Conservation (phyloP, 2,113 vertebrate species). For the Potamarius usumacintae region DNA sequence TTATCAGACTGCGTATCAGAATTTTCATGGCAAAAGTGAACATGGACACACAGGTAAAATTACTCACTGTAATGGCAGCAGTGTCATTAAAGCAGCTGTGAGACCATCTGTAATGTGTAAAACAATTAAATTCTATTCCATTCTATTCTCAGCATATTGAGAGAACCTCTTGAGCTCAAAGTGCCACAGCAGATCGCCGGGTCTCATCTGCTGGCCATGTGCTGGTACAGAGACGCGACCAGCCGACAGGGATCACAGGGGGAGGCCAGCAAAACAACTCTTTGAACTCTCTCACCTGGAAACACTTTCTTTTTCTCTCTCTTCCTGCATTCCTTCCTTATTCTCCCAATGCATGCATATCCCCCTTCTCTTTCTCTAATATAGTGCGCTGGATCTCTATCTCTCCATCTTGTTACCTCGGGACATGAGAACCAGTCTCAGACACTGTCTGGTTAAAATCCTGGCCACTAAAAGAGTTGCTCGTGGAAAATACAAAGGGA, state of each 20-base stretch:
- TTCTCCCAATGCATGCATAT: constrained; percentile 4
- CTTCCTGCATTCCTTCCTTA: constrained; percentile 35
- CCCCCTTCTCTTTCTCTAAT: constrained; percentile 5
- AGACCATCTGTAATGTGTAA: not conserved
- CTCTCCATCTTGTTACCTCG: constrained; percentile 51
- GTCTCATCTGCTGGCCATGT: constrained; percentile 42
- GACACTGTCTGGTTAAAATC: constrained; percentile 14
- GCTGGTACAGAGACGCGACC: constrained; percentile 18
- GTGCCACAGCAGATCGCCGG: not conserved
- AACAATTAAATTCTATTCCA: not conserved
- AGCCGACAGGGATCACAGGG: constrained; percentile 6
- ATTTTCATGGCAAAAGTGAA: not conserved
- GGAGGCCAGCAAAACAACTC: constrained; percentile 44
- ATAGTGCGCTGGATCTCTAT: not conserved
- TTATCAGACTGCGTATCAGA: not conserved
- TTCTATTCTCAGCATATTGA: not conserved
- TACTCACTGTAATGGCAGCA: not conserved
- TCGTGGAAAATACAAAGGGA: constrained; percentile 10
- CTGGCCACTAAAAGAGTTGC: not conserved
- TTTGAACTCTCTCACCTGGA: constrained; percentile 60
- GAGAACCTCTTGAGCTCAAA: not conserved
- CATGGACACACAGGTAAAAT: not conserved
- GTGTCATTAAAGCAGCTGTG: not conserved
- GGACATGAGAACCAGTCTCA: constrained; percentile 46
- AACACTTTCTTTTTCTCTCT: constrained; percentile 60